Base-by-base conservation (phyloP, 30 jellyfish, hydroid and myxozoan species). In the Turritopsis rubra region DNA sequence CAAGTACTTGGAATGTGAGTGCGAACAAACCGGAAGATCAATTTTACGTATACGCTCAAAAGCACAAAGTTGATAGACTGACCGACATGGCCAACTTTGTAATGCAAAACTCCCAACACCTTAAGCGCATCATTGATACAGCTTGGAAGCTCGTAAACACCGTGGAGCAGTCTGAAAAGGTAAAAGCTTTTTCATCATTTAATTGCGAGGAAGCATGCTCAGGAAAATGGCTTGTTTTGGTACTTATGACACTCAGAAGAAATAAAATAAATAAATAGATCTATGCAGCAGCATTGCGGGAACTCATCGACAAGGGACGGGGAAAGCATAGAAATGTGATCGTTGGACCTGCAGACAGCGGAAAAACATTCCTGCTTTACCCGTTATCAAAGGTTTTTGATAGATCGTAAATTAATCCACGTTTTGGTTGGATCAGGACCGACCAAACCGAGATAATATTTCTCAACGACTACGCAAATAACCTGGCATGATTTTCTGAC, bases 251-350 rank as follows among this genome's bases (percentile, higher is more conserved):
- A 23, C 28, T 72, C 30, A 25, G 30, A 72, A 19, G 24, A 23
- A 72, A 72, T 29, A 72, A 72, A 23, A 25, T 72, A 72, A 20
- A 72, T 72, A 0, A 20, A 29, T 21, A 21, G 30, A 25, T 25
- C 80, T 72, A 19, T 72, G 80, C 1, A 1, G 80, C 24, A 19
- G 80, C 80, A 19, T 23, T 25, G 24, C 24, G 30, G 24, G 30
- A 21, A 19, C 30, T 72, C 19, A 23, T 72, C 20, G 30, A 25
- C 21, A 23, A 25, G 21, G 0, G 0, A 0, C 21, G 80, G 28
- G 80, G 80, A 23, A 72, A 72, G 80, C 80, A 72, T 29, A 72
- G 80, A 72, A 72, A 72, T 25, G 28, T 72, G 20, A 23, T 72
- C 24, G 18, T 18, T 25, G 30, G 80, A 25, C 30, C 24, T 18